Evolutionary conservation across 2,888 invertebrate genomes (phyloP).

Genomic region (Eristalis intricaria): DNA sequence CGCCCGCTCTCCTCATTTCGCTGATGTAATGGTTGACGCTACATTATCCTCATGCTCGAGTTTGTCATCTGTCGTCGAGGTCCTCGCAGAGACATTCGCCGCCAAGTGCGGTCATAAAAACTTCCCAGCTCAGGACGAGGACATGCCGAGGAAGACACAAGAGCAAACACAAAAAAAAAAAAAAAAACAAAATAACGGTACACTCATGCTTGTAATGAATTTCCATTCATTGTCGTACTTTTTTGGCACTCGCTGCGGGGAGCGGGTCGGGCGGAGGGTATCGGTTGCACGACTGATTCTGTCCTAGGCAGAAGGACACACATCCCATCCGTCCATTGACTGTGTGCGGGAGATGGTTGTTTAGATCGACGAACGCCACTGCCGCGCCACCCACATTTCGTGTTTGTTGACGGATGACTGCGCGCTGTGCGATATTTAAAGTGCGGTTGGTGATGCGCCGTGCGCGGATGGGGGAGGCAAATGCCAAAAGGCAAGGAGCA

Average conservation of each 20-base stretch:
- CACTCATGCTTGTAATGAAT: constrained; percentile 47
- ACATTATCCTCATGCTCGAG: constrained; percentile 20
- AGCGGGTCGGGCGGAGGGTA: constrained; percentile 5
- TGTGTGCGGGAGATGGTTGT: constrained; percentile 1
- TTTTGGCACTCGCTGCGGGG: background rate
- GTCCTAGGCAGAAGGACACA: constrained; percentile 10
- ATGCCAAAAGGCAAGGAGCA: constrained; percentile 33
- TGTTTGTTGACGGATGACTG: constrained; percentile 27
- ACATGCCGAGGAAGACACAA: background rate
- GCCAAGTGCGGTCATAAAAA: constrained; percentile 40
- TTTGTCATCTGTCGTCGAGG: constrained; percentile 9
- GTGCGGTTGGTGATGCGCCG: constrained; percentile 19
- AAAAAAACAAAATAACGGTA: background rate
- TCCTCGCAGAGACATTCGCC: constrained; percentile 7
- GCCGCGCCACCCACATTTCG: background rate
- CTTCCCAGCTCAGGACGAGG: background rate
- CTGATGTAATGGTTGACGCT: constrained; percentile 33
- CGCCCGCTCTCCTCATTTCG: constrained; percentile 17
- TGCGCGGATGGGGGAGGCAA: background rate
- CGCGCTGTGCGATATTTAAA: constrained; percentile 30
- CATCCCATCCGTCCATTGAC: background rate
- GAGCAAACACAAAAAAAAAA: too few relatives aligned
- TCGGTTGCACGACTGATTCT: background rate
- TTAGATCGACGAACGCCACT: background rate
- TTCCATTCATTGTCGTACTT: constrained; percentile 48